These are phyloP conservation scores for Oryzias woworae DNA, from an alignment of 2,113 vertebrate genomes.

Conservation along the genomic window DNA sequence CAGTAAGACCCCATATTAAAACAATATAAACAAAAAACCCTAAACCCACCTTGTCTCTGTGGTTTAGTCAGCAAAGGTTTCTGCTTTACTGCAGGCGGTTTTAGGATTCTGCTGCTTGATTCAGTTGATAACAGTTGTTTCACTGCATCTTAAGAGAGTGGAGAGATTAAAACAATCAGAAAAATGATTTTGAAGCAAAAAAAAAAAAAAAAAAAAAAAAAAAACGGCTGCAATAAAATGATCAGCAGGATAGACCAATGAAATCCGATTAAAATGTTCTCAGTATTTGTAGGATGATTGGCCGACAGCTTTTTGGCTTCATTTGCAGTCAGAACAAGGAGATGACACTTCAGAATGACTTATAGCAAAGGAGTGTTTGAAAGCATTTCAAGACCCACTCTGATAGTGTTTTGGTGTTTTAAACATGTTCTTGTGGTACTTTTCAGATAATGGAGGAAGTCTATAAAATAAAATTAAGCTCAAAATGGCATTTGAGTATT, in stretches of 20 bases:
- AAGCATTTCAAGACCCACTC: background rate
- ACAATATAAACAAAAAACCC: background rate
- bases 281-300: too few relatives aligned
- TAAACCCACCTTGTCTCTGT: conserved; percentile 25
- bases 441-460: too few relatives aligned
- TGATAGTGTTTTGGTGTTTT: too few relatives aligned
- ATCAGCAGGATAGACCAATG: too few relatives aligned
- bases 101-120: conserved; percentile 23
- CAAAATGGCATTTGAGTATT: too few relatives aligned
- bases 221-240: background rate
- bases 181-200: background rate
- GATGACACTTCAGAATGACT: background rate
- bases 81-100: conserved; percentile 15
- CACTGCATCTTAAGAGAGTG: conserved; percentile 25
- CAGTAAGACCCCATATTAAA: too few relatives aligned
- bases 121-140: background rate
- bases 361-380: conserved; percentile 24
- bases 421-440: too few relatives aligned
- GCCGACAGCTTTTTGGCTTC: too few relatives aligned
- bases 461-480: too few relatives aligned
- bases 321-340: conserved; percentile 8
- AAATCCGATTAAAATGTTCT: too few relatives aligned
- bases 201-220: background rate
- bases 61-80: conserved; percentile 19
- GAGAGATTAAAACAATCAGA: background rate